Evolutionary conservation across 2,888 invertebrate species (phyloP).

Genomic region (Diarsia brunnea): DNA sequence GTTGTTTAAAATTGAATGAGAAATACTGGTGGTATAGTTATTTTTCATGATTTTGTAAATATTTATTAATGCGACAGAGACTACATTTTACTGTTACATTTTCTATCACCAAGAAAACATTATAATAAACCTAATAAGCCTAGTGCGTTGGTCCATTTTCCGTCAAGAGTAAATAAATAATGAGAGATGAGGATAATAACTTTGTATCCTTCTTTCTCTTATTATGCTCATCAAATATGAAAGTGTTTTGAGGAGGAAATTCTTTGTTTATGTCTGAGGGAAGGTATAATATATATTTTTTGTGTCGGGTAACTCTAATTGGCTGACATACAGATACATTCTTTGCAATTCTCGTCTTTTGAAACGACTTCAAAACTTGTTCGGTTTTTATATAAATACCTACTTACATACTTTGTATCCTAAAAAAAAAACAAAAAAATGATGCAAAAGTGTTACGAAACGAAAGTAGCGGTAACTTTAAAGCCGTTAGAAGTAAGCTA

Average conservation of each 20-base stretch:
- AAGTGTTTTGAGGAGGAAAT: slow-evolving; percentile 16
- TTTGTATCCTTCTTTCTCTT: slow-evolving; percentile 12
- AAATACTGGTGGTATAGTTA: no score
- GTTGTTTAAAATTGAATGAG: no score
- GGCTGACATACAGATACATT: neutral
- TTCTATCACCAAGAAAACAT: neutral
- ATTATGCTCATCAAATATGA: slow-evolving; percentile 29
- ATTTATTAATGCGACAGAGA: neutral
- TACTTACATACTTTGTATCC: neutral
- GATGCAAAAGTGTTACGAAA: neutral
- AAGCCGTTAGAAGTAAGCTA: neutral
- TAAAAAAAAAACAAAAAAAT: neutral
- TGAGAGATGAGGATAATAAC: slow-evolving; percentile 16
- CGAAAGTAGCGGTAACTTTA: neutral
- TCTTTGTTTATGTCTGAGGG: slow-evolving; percentile 25
- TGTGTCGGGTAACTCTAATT: neutral
- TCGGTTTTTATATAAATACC: neutral
- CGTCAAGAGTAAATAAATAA: slow-evolving; percentile 24
- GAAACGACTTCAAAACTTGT: neutral
- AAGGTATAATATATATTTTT: neutral
- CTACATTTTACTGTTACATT: neutral
- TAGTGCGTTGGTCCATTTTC: neutral
- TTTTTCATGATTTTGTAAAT: neutral
- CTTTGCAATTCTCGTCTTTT: neutral
- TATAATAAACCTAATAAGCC: neutral